Evolutionary conservation across 2,888 invertebrate species (phyloP), one percentile per base, ranked within the genome.

Genomic region (Noctua pronuba): DNA sequence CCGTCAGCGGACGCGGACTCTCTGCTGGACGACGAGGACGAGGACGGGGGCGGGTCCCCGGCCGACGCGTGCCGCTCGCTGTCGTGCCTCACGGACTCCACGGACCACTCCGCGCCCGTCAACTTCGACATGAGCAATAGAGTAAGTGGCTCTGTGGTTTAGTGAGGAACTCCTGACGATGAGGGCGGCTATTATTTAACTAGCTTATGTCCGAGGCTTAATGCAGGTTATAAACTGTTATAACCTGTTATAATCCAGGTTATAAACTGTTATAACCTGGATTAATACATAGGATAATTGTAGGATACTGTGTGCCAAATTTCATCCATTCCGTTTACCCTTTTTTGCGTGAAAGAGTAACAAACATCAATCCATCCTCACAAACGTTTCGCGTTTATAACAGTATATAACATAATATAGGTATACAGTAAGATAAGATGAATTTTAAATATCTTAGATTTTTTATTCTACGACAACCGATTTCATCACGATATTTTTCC

Each of bases 111-210:
- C 90, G 99, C 98, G 62, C 99, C 99, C 0, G 98, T 99, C 85
- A 98, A 98, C 94, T 99, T 99, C 92, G 99, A 99, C 92, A 98
- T 99, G 98, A 98, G 99, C 79, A 99, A 99, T 94, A 97, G 99
- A 91, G 99, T 98, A 52, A 62, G 84, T 70, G 7, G 35, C 10
- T 28, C 21, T 44, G 1, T 6, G 6, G 11, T 1, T 28, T 11
- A 44, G 24, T 64, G 24, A 38, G 7, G 24, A 38, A 64, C 13
- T 35, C 35, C 35, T 7, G 28, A 7, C 58, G 28, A 58, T 6
- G 7, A 28, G 28, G 13, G 55, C 13, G 55, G 28, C 16, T n/a
- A 55, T 55, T n/a, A 8, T 55, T n/a, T 13, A 55, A n/a, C n/a
- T n/a, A n/a, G n/a, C 11, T 55, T n/a, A 55, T 55, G 13, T 3